A percentile compares a stretch with the other conserved stretches of the same genome.
These are phyloP conservation scores for Coluber constrictor DNA, from an alignment of 2,797 vertebrate genomes.

Conservation along the genomic window DNA sequence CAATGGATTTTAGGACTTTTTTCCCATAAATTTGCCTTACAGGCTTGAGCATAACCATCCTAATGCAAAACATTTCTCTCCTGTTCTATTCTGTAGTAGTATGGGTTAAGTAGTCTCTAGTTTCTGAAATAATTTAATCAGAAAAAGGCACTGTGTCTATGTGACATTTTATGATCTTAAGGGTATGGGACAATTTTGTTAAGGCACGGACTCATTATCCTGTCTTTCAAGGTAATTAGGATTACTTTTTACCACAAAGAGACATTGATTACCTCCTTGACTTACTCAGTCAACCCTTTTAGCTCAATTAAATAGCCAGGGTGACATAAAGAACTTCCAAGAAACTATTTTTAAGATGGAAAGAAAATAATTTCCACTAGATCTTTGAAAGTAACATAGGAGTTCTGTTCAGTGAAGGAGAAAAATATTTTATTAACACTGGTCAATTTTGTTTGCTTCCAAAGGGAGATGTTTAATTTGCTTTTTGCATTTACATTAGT, in stretches of 20 bases:
- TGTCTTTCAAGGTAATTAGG: neutral
- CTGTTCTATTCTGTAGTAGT: neutral
- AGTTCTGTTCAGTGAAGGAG: neutral
- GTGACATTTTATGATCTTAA: neutral
- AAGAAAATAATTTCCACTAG: neutral
- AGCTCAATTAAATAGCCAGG: neutral
- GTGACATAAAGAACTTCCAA: neutral
- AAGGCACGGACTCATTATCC: neutral
- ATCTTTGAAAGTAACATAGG: neutral
- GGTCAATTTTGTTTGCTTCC: neutral
- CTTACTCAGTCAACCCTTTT: neutral
- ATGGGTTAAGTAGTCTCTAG: neutral
- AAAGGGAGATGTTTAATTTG: neutral
- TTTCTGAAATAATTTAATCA: neutral
- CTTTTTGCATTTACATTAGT: neutral
- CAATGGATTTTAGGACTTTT: neutral
- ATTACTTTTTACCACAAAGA: neutral
- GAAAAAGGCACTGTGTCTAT: neutral
- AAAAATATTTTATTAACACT: neutral
- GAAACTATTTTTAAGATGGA: neutral
- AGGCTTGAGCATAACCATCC: neutral
- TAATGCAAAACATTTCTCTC: neutral
- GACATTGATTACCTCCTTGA: neutral
- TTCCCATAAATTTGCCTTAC: neutral
- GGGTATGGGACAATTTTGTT: neutral